A percentile compares a stretch with the other conserved stretches of the same genome.
Conservation (phyloP, 2,888 invertebrate genomes). For the Hemithea aestivaria region DNA sequence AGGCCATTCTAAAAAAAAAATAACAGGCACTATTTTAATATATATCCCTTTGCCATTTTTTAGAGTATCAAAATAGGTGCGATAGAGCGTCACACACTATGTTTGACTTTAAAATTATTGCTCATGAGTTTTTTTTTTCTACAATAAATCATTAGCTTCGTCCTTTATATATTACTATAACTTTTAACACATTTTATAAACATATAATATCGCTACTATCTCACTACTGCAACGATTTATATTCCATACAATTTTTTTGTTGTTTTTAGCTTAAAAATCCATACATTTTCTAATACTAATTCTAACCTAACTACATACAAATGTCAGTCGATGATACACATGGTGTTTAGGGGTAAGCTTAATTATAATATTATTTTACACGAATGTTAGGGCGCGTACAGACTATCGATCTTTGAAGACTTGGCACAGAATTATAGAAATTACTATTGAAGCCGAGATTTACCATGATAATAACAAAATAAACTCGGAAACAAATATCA, state of each 20-base stretch:
- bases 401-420: conserved; percentile 31
- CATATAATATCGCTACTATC: conserved; percentile 55
- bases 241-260: conserved; percentile 30
- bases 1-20: too few relatives aligned
- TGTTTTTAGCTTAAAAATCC: conserved; percentile 35
- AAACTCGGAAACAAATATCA: too few relatives aligned
- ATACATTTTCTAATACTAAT: conserved; percentile 25
- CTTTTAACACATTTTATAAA: conserved; percentile 30
- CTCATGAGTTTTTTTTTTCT: too few relatives aligned
- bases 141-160: too few relatives aligned
- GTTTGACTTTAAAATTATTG: conserved; percentile 27
- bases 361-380: conserved; percentile 38
- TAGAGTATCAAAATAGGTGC: too few relatives aligned
- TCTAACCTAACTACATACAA: conserved; percentile 71
- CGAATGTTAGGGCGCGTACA: conserved; percentile 33
- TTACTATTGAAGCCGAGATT: conserved; percentile 44
- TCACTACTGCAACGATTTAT: conserved; percentile 56
- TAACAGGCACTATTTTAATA: too few relatives aligned
- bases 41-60: too few relatives aligned
- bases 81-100: too few relatives aligned
- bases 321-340: conserved; percentile 77
- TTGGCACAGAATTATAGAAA: conserved; percentile 30
- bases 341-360: conserved; percentile 66
- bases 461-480: too few relatives aligned
- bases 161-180: too few relatives aligned